Evolutionary conservation across 2,888 invertebrate species (phyloP).

Genomic region (Acrocyrtus sp.): DNA sequence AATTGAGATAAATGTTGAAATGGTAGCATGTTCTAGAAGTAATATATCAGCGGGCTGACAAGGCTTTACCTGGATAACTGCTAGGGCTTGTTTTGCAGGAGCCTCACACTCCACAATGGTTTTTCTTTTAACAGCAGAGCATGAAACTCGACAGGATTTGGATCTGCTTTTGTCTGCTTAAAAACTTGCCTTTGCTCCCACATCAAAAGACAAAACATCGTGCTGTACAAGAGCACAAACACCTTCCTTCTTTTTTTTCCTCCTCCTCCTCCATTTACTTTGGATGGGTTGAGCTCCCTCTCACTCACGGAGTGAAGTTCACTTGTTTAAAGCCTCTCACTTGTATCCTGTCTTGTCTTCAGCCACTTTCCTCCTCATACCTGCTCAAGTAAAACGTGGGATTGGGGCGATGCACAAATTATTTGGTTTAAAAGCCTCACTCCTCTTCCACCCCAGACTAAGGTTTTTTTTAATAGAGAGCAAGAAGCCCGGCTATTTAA

Average conservation of each 20-base stretch:
- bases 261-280: slow-evolving; percentile 6
- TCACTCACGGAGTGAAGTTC: not conserved
- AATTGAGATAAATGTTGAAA: slow-evolving; percentile 55
- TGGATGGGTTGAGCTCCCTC: slow-evolving; percentile 4
- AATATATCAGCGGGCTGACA: slow-evolving; percentile 50
- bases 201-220: slow-evolving; percentile 17
- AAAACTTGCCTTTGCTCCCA: not conserved
- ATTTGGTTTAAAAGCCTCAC: slow-evolving; percentile 28
- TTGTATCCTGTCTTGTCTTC: not conserved
- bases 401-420: slow-evolving; percentile 35
- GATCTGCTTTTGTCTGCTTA: not conserved
- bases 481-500: not conserved
- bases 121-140: not conserved
- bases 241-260: slow-evolving; percentile 1
- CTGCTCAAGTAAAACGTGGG: slow-evolving; percentile 9
- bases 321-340: not conserved
- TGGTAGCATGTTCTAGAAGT: slow-evolving; percentile 43
- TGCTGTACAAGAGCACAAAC: slow-evolving; percentile 7
- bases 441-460: slow-evolving; percentile 16
- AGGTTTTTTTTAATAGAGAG: not conserved
- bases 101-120: slow-evolving; percentile 1
- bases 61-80: slow-evolving; percentile 46
- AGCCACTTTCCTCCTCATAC: slow-evolving; percentile 6
- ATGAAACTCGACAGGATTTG: slow-evolving; percentile 14
- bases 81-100: not conserved